phyloP scores from a whole-genome alignment of 2,113 vertebrate genomes.

The Myanophis thanlyinensis region DNA sequence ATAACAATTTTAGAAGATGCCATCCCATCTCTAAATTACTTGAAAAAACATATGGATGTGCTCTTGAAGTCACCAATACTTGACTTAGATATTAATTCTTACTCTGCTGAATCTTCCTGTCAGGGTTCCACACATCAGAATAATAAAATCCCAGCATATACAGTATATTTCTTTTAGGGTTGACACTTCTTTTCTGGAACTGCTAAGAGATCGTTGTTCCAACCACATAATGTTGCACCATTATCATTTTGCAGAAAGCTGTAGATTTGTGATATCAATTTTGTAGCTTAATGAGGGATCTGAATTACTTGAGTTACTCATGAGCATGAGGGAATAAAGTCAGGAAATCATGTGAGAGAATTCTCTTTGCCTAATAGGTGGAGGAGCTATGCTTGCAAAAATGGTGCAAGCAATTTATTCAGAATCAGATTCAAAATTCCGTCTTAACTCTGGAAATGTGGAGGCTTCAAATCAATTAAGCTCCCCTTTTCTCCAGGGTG shows the following conservation, averaged over 20 bases:
- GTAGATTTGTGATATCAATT: not conserved
- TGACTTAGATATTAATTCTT: not conserved
- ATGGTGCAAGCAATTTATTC: not conserved
- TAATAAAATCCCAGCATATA: too few relatives aligned
- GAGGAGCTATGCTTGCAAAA: not conserved
- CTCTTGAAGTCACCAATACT: not conserved
- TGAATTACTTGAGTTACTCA: not conserved
- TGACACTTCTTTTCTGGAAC: not conserved
- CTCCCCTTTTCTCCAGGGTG: not conserved
- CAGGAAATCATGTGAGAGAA: slow-evolving; percentile 45
- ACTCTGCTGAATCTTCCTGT: not conserved
- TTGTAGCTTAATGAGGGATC: not conserved
- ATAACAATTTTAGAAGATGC: not conserved
- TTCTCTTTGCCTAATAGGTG: not conserved
- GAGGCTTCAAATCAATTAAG: not conserved
- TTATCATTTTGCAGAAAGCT: not conserved
- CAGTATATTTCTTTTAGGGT: too few relatives aligned
- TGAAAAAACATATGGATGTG: not conserved
- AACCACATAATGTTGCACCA: not conserved
- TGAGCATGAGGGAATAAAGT: slow-evolving; percentile 34
- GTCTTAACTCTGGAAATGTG: not conserved
- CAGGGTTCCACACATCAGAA: too few relatives aligned
- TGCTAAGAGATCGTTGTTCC: not conserved
- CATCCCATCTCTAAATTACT: not conserved
- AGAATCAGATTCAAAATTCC: not conserved